Conservation (phyloP, 2,797 vertebrate genomes). For the Leptodon cayanensis region DNA sequence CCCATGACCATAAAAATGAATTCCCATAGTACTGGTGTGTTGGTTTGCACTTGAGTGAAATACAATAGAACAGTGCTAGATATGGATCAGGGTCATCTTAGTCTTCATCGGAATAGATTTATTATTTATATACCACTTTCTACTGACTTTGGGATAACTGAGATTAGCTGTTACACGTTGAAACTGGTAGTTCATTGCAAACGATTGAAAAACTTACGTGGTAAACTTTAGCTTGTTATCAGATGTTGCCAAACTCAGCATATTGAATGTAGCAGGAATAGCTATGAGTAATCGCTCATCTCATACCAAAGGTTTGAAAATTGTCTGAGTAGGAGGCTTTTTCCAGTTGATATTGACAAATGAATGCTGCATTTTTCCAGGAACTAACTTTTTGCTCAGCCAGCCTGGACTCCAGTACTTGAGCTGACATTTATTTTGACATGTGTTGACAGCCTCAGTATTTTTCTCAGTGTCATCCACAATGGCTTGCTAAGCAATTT, state of each 20-base stretch:
- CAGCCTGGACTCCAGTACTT: neutral
- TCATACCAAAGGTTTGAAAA: neutral
- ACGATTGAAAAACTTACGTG: accelerated
- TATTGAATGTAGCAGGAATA: neutral
- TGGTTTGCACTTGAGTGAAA: neutral
- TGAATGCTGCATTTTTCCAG: neutral
- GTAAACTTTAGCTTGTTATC: neutral
- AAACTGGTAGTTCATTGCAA: neutral
- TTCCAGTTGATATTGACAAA: neutral
- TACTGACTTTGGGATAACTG: neutral
- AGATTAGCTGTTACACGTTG: neutral
- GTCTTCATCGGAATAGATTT: neutral
- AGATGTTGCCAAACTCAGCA: neutral
- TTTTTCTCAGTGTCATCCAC: neutral
- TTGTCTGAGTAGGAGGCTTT: neutral
- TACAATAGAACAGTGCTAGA: neutral
- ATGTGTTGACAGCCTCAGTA: neutral
- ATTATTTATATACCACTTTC: neutral
- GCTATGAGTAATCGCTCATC: neutral
- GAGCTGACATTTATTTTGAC: neutral
- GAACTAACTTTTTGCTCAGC: neutral
- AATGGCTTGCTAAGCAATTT: neutral
- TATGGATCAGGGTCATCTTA: neutral
- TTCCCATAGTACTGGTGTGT: neutral
- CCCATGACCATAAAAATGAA: neutral